These are phyloP conservation scores for Zele albiditarsus DNA, from an alignment of 2,888 invertebrate genomes.

Conservation along the genomic window DNA sequence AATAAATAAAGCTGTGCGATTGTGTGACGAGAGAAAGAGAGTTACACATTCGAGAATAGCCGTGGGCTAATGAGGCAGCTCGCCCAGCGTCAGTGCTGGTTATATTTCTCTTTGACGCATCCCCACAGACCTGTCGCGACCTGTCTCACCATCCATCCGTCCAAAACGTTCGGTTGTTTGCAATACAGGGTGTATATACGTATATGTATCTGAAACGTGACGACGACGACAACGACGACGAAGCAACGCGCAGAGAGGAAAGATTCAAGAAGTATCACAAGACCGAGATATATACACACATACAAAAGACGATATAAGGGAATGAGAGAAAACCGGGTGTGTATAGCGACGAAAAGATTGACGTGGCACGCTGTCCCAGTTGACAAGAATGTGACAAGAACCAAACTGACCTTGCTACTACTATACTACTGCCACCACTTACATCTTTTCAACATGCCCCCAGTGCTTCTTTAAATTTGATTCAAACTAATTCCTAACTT, in stretches of 20 bases:
- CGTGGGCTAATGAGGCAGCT: conserved; percentile 70
- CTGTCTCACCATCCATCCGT: conserved; percentile 59
- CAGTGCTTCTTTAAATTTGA: background rate
- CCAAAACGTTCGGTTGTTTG: conserved; percentile 38
- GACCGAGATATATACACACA: background rate
- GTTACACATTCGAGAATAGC: conserved; percentile 63
- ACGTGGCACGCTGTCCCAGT: conserved; percentile 70
- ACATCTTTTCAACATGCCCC: conserved; percentile 24
- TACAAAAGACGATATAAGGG: conserved; percentile 25
- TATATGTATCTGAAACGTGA: background rate
- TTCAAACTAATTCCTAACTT: background rate
- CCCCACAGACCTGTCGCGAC: conserved; percentile 65
- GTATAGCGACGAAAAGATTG: conserved; percentile 67
- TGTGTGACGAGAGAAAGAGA: conserved; percentile 27
- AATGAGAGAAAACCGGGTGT: conserved; percentile 44
- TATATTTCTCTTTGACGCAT: conserved; percentile 73
- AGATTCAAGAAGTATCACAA: background rate
- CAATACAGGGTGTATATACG: background rate
- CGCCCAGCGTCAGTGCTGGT: conserved; percentile 63
- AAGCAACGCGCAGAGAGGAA: background rate
- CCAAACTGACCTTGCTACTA: conserved; percentile 66
- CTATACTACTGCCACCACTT: conserved; percentile 48
- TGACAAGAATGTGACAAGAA: conserved; percentile 73
- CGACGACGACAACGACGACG: conserved; percentile 2
- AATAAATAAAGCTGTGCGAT: background rate